A percentile compares a stretch with the other conserved stretches of the same genome.
phyloP scores from a whole-genome alignment of 1,140 invertebrate genomes.

The Hycleus phaleratus region DNA sequence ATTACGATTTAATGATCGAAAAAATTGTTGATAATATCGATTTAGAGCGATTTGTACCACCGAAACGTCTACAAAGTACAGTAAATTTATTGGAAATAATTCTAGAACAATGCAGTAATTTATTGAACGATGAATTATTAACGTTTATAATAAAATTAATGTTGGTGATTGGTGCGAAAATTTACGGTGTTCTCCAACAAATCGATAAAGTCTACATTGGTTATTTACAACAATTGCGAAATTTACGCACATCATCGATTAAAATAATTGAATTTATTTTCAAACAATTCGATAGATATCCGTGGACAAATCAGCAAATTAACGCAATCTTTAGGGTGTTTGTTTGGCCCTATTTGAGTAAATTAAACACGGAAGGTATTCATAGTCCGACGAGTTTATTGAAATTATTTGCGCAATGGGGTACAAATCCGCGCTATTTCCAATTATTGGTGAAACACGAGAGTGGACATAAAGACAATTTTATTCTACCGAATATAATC shows the following conservation, averaged over 20 bases:
- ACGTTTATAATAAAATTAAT: constrained; percentile 64
- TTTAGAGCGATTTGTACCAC: constrained; percentile 55
- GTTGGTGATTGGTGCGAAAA: constrained; percentile 57
- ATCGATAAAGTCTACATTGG: constrained; percentile 51
- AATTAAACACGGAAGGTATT: constrained; percentile 70
- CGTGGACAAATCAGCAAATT: constrained; percentile 63
- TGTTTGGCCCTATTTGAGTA: constrained; percentile 74
- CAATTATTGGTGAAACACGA: constrained; percentile 57
- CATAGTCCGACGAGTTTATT: constrained; percentile 75
- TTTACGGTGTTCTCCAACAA: constrained; percentile 51
- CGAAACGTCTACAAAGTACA: constrained; percentile 65
- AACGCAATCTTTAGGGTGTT: constrained; percentile 68
- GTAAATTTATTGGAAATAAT: constrained; percentile 71
- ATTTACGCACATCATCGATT: constrained; percentile 53
- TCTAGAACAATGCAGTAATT: constrained; percentile 76
- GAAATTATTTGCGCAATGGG: constrained; percentile 71
- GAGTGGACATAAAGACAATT: constrained; percentile 39
- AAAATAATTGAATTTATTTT: constrained; percentile 66
- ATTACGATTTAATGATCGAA: constrained; percentile 42
- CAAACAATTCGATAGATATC: constrained; percentile 66
- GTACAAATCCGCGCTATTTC: constrained; percentile 67
- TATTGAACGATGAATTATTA: constrained; percentile 59
- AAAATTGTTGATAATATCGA: constrained; percentile 46
- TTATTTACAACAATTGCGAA: constrained; percentile 59
- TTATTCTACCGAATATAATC: constrained; percentile 59